Evolutionary conservation across 2,113 vertebrate genomes (phyloP), one percentile per base, ranked within the genome.

Genomic region (Uropsilus gracilis): DNA sequence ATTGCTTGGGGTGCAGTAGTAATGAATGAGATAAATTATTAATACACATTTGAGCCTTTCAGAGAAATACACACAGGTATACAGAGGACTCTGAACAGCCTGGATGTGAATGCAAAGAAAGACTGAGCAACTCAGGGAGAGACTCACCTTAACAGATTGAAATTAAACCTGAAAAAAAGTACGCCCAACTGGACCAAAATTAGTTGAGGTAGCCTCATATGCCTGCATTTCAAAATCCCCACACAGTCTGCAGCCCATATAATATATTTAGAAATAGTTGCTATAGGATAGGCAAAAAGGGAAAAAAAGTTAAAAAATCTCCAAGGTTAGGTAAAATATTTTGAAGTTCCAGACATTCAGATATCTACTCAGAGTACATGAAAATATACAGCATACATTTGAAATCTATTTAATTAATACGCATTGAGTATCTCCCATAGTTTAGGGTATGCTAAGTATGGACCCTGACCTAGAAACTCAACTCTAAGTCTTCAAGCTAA

Each of bases 21-120:
- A 96, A 94, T 93, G 86, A 97, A 94, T 91, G 34, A 89, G 81
- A 76, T 94, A 34, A 32, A 95, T 89, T 91, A 95, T 95, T 95
- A 93, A 91, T 83, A 83, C 9, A 59, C 6, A 42, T 57, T 66
- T 26, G 86, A 83, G 57, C 71, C 86, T 91, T 82, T 71, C 44
- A 78, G 69, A 59, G 61, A 84, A 71, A 71, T 64, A 48, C 89
- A 61, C 46, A 3, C 59, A 92, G 86, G 68, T 61, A 22, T 32
- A 26, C 34, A 18, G 69, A 72, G 22, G 2, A 2, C 28, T 32
- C 32, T 28, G n/a, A 72, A 59, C 42, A 87, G 37, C 3, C 32
- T 61, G 20, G 10, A 34, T 46, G 39, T 17, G 48, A 90, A 72
- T 73, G 39, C 22, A 61, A 75, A 73, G 37, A 64, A 57, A 76